phyloP scores from a whole-genome alignment of 1,140 invertebrate species.

The Dinoponera quadriceps region DNA sequence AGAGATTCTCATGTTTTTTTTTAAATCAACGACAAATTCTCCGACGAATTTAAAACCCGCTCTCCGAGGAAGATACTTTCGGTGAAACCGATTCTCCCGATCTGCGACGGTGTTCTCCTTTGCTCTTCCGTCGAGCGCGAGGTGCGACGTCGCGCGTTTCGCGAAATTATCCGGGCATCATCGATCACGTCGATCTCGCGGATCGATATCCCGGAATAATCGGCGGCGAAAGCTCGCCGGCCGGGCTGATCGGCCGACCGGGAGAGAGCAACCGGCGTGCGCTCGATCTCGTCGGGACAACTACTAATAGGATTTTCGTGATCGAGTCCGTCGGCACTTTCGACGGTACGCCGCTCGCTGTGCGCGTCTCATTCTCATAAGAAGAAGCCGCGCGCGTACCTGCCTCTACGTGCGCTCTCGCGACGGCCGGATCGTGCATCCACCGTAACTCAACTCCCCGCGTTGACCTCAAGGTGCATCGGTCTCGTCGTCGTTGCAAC shows the following conservation, averaged over 20 bases:
- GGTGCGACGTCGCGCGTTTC: too few species aligned
- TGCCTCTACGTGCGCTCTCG: too few species aligned
- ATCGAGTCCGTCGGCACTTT: slow-evolving; percentile 63
- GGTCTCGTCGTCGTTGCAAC: slow-evolving; percentile 74
- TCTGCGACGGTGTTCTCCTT: too few species aligned
- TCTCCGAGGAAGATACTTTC: too few species aligned
- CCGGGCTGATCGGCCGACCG: neutral
- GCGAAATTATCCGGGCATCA: too few species aligned
- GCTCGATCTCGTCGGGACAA: slow-evolving; percentile 42
- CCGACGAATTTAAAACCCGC: too few species aligned
- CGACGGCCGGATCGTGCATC: slow-evolving; percentile 32
- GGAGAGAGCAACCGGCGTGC: slow-evolving; percentile 20
- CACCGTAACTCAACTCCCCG: slow-evolving; percentile 54
- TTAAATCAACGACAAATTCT: too few species aligned
- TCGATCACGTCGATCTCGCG: too few species aligned
- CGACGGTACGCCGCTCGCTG: slow-evolving; percentile 55
- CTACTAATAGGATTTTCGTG: slow-evolving; percentile 69
- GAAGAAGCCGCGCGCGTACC: slow-evolving; percentile 22
- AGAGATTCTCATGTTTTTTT: too few species aligned
- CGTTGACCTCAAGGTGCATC: slow-evolving; percentile 77
- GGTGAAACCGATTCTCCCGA: too few species aligned
- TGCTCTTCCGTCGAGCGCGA: too few species aligned
- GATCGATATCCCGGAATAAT: slow-evolving; percentile 2
- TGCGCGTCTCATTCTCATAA: slow-evolving; percentile 69
- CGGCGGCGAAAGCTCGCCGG: slow-evolving; percentile 38